Evolutionary conservation across 2,113 vertebrate species (phyloP).

Genomic region (Catharus fuscescens): DNA sequence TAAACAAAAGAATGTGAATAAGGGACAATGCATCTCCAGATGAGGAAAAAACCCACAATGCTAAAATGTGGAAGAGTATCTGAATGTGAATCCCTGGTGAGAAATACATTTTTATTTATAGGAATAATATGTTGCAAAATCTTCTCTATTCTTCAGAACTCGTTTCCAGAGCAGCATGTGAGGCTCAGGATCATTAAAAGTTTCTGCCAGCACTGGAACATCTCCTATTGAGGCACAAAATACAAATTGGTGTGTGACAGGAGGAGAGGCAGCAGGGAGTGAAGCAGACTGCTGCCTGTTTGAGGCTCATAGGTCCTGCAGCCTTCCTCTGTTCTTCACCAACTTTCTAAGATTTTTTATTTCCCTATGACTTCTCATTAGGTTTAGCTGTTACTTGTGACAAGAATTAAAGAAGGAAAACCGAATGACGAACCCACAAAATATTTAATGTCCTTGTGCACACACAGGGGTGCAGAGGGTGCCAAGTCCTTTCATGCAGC

Average conservation of each 20-base stretch:
- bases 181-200: slow-evolving; percentile 7
- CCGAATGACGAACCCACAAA: neutral
- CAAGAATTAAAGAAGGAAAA: neutral
- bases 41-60: neutral
- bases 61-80: neutral
- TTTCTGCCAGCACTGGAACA: neutral
- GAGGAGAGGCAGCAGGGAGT: slow-evolving; percentile 29
- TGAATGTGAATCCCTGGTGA: neutral
- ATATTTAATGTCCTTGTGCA: neutral
- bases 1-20: neutral
- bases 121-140: neutral
- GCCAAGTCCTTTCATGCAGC: neutral
- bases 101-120: neutral
- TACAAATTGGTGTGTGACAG: slow-evolving; percentile 5
- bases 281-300: neutral
- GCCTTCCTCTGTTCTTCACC: neutral
- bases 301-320: neutral
- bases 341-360: neutral
- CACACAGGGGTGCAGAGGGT: neutral
- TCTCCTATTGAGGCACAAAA: slow-evolving; percentile 22
- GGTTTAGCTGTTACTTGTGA: neutral
- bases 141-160: neutral
- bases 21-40: neutral
- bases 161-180: neutral
- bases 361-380: neutral